These are phyloP conservation scores for Hydra vulgaris DNA, from an alignment of 30 jellyfish, hydroid and myxozoan species.

Conservation along the genomic window DNA sequence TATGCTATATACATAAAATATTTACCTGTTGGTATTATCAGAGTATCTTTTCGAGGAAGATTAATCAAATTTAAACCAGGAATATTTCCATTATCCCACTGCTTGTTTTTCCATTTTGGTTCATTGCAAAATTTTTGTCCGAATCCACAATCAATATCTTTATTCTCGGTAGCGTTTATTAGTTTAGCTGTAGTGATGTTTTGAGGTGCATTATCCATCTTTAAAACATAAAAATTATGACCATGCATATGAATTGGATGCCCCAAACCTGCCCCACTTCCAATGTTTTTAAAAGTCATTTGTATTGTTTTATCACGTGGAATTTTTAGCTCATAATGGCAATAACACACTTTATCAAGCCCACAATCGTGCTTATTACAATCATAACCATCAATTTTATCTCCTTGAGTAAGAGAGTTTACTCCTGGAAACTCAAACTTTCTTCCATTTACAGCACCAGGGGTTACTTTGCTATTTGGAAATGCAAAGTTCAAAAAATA, in stretches of 20 bases:
- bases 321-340: conserved; percentile 56
- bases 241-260: too few species aligned
- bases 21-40: conserved; percentile 66
- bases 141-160: conserved; percentile 74
- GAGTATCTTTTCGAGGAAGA: conserved; percentile 80
- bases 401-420: conserved; percentile 62
- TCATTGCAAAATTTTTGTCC: conserved; percentile 69
- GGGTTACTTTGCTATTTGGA: conserved; percentile 69
- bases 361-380: conserved; percentile 79
- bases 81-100: conserved; percentile 51
- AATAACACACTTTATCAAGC: conserved; percentile 66
- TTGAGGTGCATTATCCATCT: conserved; percentile 66
- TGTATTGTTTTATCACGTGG: conserved; percentile 74
- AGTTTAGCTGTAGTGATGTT: conserved; percentile 64
- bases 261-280: conserved; percentile 81
- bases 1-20: too few species aligned
- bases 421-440: conserved; percentile 76
- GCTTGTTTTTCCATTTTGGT: conserved; percentile 49
- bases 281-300: conserved; percentile 72
- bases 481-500: conserved; percentile 64
- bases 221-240: conserved; percentile 66
- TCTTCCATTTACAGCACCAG: conserved; percentile 90
- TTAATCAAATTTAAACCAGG: conserved; percentile 72
- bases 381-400: conserved; percentile 63
- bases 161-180: conserved; percentile 4